Percentiles rank a stretch among this genome's conserved stretches.
These are phyloP conservation scores for Notodonta dromedarius DNA, from an alignment of 2,888 invertebrate genomes.

Conservation along the genomic window DNA sequence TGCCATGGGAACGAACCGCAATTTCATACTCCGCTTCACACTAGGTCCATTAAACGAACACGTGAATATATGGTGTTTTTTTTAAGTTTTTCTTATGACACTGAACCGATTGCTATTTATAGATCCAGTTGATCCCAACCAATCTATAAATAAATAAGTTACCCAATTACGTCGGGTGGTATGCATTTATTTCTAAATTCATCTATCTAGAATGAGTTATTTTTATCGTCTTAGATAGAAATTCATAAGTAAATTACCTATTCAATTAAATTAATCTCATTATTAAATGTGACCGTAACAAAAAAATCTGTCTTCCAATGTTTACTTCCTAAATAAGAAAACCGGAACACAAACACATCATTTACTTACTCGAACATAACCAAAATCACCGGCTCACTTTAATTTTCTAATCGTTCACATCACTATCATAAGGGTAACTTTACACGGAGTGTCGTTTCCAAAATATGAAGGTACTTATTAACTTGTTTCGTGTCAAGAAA, in stretches of 20 bases:
- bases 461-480: conserved; percentile 45
- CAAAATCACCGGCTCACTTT: conserved; percentile 57
- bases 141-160: no score
- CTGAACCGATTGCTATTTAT: no score
- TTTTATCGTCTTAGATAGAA: no score
- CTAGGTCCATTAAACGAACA: conserved; percentile 45
- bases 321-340: conserved; percentile 13
- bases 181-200: no score
- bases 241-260: no score
- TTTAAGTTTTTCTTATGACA: no score
- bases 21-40: conserved; percentile 64
- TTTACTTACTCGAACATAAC: conserved; percentile 38
- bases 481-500: conserved; percentile 78
- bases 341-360: background rate
- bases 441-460: conserved; percentile 69
- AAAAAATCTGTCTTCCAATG: conserved; percentile 8
- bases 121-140: no score
- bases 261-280: background rate
- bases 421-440: conserved; percentile 76
- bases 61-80: conserved; percentile 36
- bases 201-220: no score
- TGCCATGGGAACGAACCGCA: conserved; percentile 69
- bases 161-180: no score
- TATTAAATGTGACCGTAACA: conserved; percentile 4
- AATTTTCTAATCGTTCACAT: conserved; percentile 54